A percentile compares a stretch with the other conserved stretches of the same genome.
phyloP scores from a whole-genome alignment of 2,888 invertebrate genomes.

The Leptinotarsa tumamoca region DNA sequence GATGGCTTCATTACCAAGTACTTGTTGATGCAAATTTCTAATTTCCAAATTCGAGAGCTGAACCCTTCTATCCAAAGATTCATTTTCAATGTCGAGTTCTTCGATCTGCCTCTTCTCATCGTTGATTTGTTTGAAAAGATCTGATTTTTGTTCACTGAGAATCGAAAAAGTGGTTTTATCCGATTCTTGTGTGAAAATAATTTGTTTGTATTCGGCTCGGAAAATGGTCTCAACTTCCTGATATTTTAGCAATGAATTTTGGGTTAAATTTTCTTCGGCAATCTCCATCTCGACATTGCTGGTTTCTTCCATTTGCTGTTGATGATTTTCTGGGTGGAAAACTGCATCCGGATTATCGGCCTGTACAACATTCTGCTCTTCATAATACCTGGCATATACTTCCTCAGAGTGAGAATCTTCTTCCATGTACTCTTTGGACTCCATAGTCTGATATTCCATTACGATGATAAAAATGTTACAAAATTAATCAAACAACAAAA shows the following conservation, averaged over 20 bases:
- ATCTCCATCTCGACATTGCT: slow-evolving; percentile 2
- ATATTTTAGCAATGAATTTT: slow-evolving; percentile 9
- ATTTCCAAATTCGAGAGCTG: slow-evolving; percentile 15
- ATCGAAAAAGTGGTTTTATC: slow-evolving; percentile 17
- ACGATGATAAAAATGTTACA: background rate
- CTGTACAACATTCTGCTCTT: background rate
- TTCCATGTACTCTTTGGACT: slow-evolving; percentile 18
- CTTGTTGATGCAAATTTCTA: background rate
- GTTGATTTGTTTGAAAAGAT: background rate
- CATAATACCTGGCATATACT: background rate
- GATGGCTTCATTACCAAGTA: slow-evolving; percentile 14
- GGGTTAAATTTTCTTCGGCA: background rate
- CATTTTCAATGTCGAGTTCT: slow-evolving; percentile 17
- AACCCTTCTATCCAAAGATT: slow-evolving; percentile 20
- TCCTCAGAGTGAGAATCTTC: slow-evolving; percentile 2
- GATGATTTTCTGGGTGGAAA: background rate
- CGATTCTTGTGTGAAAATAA: slow-evolving; percentile 23
- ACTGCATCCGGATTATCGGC: background rate
- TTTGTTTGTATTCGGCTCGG: slow-evolving; percentile 13
- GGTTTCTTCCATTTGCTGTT: slow-evolving; percentile 10
- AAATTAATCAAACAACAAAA: background rate
- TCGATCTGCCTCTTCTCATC: slow-evolving; percentile 16
- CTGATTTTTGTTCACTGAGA: slow-evolving; percentile 6
- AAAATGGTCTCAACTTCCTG: slow-evolving; percentile 14
- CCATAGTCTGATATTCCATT: slow-evolving; percentile 15